Conservation (phyloP, 2,797 vertebrate species). For the Sphenodon punctatus region DNA sequence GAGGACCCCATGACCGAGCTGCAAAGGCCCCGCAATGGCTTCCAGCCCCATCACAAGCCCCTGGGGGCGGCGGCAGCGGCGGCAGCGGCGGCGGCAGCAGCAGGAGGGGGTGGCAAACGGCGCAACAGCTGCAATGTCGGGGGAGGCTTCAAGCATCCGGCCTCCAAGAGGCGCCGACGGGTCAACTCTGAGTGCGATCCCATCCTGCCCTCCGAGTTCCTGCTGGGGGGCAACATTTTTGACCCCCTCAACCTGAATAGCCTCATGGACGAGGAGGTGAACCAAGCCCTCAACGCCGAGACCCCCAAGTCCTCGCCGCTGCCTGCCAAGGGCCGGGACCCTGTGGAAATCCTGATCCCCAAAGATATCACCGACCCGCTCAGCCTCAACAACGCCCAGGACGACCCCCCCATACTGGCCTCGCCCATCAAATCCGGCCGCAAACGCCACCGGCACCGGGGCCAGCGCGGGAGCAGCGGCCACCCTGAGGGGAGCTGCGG, state of each 20-base stretch:
- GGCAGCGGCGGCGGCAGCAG: too few relatives aligned
- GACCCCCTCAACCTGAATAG: slow-evolving; percentile 94
- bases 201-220: slow-evolving; percentile 85
- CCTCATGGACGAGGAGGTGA: slow-evolving; percentile 89
- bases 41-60: slow-evolving; percentile 71
- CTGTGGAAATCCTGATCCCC: slow-evolving; percentile 90
- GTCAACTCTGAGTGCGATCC: slow-evolving; percentile 87
- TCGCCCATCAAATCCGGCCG: slow-evolving; percentile 77
- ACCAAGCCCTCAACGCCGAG: slow-evolving; percentile 87
- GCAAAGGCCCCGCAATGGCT: slow-evolving; percentile 74
- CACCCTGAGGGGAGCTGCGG: not conserved
- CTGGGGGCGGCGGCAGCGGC: slow-evolving; percentile 47
- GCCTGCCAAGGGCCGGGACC: slow-evolving; percentile 78
- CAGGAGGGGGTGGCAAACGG: slow-evolving; percentile 72
- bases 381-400: slow-evolving; percentile 82
- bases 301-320: slow-evolving; percentile 89
- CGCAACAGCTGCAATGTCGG: slow-evolving; percentile 77
- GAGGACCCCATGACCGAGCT: not conserved
- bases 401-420: slow-evolving; percentile 77
- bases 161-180: slow-evolving; percentile 82
- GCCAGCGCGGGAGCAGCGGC: slow-evolving; percentile 49
- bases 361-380: slow-evolving; percentile 91
- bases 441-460: slow-evolving; percentile 83
- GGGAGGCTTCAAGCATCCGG: slow-evolving; percentile 82
- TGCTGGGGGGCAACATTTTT: slow-evolving; percentile 91